Percentiles rank a stretch among this genome's conserved stretches.
These are phyloP conservation scores for Cyanoliseus patagonus DNA, from an alignment of 2,113 vertebrate genomes.

Conservation along the genomic window DNA sequence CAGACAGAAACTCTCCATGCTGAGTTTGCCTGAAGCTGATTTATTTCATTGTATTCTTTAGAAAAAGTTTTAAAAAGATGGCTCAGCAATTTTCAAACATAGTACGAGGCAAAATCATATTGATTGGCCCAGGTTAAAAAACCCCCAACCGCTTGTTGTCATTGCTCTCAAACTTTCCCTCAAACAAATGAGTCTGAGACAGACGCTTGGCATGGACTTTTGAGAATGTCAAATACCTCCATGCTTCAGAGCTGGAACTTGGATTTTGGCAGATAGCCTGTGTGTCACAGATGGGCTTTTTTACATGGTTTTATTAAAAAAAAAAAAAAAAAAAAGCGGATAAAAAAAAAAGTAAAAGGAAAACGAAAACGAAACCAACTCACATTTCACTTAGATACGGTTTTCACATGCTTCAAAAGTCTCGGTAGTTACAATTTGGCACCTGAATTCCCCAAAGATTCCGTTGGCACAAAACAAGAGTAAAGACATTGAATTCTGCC, in stretches of 20 bases:
- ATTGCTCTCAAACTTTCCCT: neutral
- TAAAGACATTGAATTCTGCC: neutral
- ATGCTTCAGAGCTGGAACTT: neutral
- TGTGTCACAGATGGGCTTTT: constrained; percentile 23
- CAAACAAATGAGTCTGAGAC: constrained; percentile 3
- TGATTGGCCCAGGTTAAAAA: neutral
- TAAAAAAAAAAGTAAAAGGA: neutral
- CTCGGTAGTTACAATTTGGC: neutral
- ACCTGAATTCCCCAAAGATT: neutral
- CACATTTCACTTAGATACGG: neutral
- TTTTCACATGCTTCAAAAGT: neutral
- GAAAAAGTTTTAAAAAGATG: neutral
- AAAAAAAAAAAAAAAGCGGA: neutral
- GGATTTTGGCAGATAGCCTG: neutral
- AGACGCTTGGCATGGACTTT: neutral
- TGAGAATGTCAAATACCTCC: neutral
- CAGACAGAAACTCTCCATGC: neutral
- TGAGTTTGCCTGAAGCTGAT: neutral
- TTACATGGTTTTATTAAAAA: neutral
- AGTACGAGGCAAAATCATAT: neutral
- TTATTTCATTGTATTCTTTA: neutral
- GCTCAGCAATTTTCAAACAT: neutral
- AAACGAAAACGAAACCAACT: too few relatives aligned
- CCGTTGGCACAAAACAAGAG: neutral
- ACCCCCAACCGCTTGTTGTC: neutral